Evolutionary conservation across 2,797 vertebrate species (phyloP).

Genomic region (Pangasius krempfi): DNA sequence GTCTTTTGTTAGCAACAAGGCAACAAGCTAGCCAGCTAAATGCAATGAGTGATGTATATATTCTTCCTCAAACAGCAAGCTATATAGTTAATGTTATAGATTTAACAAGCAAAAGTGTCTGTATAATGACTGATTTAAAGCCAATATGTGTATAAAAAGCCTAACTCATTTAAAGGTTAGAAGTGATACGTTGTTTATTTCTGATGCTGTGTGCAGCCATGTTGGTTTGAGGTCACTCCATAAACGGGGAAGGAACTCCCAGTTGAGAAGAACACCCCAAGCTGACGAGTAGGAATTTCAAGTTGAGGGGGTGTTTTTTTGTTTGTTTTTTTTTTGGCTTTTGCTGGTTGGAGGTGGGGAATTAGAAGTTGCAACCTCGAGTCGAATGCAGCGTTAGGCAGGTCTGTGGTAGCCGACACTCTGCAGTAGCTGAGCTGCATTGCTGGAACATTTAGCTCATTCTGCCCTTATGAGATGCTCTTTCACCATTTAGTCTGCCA

Average conservation of each 20-base stretch:
- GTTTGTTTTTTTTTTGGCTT: background rate
- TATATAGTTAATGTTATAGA: no score
- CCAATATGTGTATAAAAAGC: background rate
- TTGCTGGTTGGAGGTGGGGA: background rate
- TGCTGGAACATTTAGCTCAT: background rate
- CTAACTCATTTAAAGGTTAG: background rate
- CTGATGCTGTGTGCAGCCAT: background rate
- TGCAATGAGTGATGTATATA: background rate
- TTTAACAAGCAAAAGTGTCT: background rate
- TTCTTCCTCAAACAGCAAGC: no score
- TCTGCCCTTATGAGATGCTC: background rate
- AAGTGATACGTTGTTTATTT: background rate
- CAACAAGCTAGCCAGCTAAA: background rate
- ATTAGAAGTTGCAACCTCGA: background rate
- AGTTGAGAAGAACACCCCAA: background rate
- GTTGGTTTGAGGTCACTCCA: background rate
- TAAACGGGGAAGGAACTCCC: background rate
- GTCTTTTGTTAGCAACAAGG: background rate
- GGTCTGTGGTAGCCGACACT: background rate
- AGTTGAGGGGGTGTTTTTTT: background rate
- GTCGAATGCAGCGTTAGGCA: background rate
- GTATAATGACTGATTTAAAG: background rate
- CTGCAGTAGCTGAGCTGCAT: background rate
- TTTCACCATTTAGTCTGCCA: background rate
- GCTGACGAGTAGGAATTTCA: background rate